Evolutionary conservation across 2,888 invertebrate species (phyloP).

Genomic region (Alsophila aescularia): DNA sequence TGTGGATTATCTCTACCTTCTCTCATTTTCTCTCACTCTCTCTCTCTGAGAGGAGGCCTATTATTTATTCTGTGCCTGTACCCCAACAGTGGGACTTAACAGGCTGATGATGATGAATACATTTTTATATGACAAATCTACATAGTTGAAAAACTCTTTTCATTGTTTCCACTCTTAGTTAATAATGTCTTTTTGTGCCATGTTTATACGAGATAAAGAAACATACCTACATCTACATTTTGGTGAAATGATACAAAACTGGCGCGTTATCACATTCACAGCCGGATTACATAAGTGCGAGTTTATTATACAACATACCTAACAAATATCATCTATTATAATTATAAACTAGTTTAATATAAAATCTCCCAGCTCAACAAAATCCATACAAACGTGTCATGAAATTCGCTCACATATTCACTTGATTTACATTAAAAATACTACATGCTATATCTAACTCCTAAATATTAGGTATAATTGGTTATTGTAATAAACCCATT

Average conservation of each 20-base stretch:
- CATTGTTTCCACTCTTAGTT: too few relatives aligned
- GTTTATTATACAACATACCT: constrained; percentile 26
- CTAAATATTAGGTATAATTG: constrained; percentile 22
- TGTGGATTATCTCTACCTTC: too few relatives aligned
- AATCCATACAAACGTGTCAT: constrained; percentile 56
- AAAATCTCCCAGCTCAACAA: constrained; percentile 25
- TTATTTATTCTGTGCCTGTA: too few relatives aligned
- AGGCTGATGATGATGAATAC: too few relatives aligned
- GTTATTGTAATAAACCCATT: constrained; percentile 20
- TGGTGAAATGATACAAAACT: constrained; percentile 52
- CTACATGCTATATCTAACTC: constrained; percentile 13
- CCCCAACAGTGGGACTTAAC: too few relatives aligned
- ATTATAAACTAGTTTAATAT: constrained; percentile 26
- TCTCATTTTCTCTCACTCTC: too few relatives aligned
- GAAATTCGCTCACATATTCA: constrained; percentile 56
- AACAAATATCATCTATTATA: constrained; percentile 18
- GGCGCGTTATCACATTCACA: constrained; percentile 59
- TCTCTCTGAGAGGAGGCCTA: too few relatives aligned
- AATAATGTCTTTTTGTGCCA: neutral
- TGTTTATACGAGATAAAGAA: neutral
- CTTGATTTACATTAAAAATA: constrained; percentile 30
- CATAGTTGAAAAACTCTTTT: too few relatives aligned
- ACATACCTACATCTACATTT: constrained; percentile 31
- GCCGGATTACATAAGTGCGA: constrained; percentile 53
- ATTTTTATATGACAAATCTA: too few relatives aligned